Percentiles rank a stretch among this genome's conserved stretches.
These are phyloP conservation scores for Itoplectis maculator DNA, from an alignment of 2,888 invertebrate species.

Conservation along the genomic window DNA sequence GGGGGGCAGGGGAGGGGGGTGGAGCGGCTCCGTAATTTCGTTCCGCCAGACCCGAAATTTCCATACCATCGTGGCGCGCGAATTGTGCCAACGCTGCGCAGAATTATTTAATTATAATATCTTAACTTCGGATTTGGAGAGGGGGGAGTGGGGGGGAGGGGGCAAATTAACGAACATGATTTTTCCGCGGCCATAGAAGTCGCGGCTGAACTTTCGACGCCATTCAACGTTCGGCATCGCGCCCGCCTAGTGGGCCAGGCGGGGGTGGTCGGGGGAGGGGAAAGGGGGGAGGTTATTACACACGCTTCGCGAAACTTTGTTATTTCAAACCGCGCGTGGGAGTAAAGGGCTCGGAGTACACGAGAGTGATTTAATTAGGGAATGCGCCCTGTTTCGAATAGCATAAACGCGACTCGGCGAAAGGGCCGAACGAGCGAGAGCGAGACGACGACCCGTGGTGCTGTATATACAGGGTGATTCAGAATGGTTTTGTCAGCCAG, in stretches of 20 bases:
- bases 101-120: slow-evolving; percentile 5
- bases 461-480: too few species aligned
- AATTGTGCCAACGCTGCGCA: not conserved
- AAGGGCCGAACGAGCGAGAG: slow-evolving; percentile 43
- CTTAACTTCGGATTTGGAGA: slow-evolving; percentile 4
- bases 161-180: slow-evolving; percentile 4
- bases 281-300: not conserved
- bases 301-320: slow-evolving; percentile 55
- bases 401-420: slow-evolving; percentile 66
- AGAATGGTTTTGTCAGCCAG: too few species aligned
- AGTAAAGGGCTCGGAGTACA: slow-evolving; percentile 52
- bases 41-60: not conserved
- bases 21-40: not conserved
- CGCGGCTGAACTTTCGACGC: slow-evolving; percentile 13
- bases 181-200: not conserved
- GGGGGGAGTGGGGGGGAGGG: too few species aligned
- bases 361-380: slow-evolving; percentile 71
- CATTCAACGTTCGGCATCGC: slow-evolving; percentile 9
- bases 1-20: too few species aligned
- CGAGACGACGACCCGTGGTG: too few species aligned
- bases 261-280: too few species aligned
- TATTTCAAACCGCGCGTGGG: slow-evolving; percentile 43
- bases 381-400: slow-evolving; percentile 65
- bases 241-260: too few species aligned
- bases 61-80: not conserved